Conservation (phyloP, 2,113 vertebrate genomes). For the Seriola dumerili region DNA sequence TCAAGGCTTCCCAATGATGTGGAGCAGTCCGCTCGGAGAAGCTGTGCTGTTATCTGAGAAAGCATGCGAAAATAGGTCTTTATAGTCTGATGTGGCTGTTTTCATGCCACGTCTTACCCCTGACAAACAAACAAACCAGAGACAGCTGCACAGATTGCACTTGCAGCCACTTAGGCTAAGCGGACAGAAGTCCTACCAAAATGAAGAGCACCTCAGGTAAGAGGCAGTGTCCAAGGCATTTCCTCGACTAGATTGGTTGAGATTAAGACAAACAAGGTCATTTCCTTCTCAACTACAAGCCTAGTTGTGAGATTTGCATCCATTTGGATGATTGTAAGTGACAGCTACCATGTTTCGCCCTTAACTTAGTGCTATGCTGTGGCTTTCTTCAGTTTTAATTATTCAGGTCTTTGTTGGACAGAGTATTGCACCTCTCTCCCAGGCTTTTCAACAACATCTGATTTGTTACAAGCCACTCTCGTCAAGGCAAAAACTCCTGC, state of each 20-base stretch:
- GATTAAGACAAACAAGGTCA: constrained; percentile 62
- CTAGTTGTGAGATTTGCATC: constrained; percentile 73
- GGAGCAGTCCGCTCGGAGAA: constrained; percentile 42
- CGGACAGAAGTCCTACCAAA: constrained; percentile 51
- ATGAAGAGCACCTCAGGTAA: constrained; percentile 73
- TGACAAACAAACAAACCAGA: constrained; percentile 69
- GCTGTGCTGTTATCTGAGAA: constrained; percentile 60
- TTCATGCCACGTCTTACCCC: constrained; percentile 43
- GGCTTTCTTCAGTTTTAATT: constrained; percentile 69
- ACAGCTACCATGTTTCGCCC: constrained; percentile 75
- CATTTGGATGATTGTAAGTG: constrained; percentile 78
- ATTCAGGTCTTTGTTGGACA: constrained; percentile 75
- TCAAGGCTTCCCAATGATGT: constrained; percentile 56
- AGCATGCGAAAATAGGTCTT: constrained; percentile 59
- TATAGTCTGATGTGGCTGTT: constrained; percentile 62
- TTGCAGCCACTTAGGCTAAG: constrained; percentile 67
- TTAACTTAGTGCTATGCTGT: constrained; percentile 64
- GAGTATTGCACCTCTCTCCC: constrained; percentile 70
- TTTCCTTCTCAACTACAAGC: constrained; percentile 56
- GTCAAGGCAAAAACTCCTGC: constrained; percentile 31
- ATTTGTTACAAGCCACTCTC: constrained; percentile 60
- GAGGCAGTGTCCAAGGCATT: constrained; percentile 53
- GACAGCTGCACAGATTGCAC: constrained; percentile 74
- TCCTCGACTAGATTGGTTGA: constrained; percentile 48
- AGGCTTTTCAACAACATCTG: constrained; percentile 67